Evolutionary conservation across 2,888 invertebrate species (phyloP).

Genomic region (Pyralis farinalis): DNA sequence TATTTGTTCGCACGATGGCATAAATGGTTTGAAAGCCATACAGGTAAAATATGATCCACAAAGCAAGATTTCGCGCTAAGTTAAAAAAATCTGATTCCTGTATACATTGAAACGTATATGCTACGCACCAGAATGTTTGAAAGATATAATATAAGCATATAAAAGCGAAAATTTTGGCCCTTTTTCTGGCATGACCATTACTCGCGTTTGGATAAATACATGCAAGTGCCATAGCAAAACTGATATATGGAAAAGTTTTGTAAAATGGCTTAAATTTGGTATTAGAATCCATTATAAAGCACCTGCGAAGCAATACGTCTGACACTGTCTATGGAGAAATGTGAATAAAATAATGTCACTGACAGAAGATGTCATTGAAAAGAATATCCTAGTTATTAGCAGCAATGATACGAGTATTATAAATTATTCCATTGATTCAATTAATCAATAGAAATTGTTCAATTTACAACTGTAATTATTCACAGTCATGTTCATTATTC

Average conservation of each 20-base stretch:
- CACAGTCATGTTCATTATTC: no score
- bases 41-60: constrained; percentile 39
- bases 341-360: no score
- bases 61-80: constrained; percentile 46
- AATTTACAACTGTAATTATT: no score
- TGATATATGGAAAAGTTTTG: constrained; percentile 46
- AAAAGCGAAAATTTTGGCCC: constrained; percentile 24
- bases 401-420: no score
- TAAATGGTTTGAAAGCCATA: constrained; percentile 57
- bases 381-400: no score
- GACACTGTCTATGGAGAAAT: no score
- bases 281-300: not conserved
- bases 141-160: constrained; percentile 32
- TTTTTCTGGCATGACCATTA: constrained; percentile 14
- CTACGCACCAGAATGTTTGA: constrained; percentile 46
- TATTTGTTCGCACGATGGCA: constrained; percentile 37
- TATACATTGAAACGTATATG: constrained; percentile 43
- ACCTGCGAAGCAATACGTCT: not conserved
- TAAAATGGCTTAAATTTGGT: constrained; percentile 39
- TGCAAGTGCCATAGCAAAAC: constrained; percentile 47
- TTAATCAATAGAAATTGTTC: no score
- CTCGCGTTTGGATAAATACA: constrained; percentile 47
- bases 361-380: no score
- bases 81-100: constrained; percentile 41
- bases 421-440: no score